phyloP scores from a whole-genome alignment of 2,888 invertebrate genomes.

The Priapulus caudatus region DNA sequence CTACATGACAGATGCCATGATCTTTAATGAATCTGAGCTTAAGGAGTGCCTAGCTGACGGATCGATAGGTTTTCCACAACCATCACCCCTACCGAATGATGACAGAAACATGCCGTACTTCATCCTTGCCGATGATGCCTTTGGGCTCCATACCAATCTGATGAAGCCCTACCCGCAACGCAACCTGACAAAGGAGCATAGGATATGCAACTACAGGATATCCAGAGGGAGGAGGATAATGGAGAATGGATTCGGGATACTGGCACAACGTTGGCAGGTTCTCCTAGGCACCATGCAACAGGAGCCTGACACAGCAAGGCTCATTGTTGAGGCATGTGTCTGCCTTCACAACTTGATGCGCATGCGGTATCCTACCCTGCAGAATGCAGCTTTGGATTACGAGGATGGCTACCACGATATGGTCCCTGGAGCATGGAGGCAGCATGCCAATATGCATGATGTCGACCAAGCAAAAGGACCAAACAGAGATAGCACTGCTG shows the following conservation, averaged over 20 bases:
- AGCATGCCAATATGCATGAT: constrained; percentile 17
- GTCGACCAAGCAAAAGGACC: constrained; percentile 14
- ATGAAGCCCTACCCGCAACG: constrained; percentile 22
- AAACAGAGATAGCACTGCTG: constrained; percentile 17
- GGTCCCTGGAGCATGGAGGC: constrained; percentile 20
- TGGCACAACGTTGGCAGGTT: background rate
- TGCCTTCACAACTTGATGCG: constrained; percentile 21
- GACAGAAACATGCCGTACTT: constrained; percentile 20
- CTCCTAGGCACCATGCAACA: constrained; percentile 18
- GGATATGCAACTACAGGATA: constrained; percentile 23
- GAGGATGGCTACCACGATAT: constrained; percentile 21
- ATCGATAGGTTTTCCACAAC: constrained; percentile 16
- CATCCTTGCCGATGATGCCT: constrained; percentile 23
- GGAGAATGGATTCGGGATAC: constrained; percentile 22
- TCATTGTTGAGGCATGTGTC: constrained; percentile 17
- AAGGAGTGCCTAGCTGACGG: no score
- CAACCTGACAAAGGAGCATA: constrained; percentile 17
- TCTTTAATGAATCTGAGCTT: constrained; percentile 19
- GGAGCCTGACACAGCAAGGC: constrained; percentile 14
- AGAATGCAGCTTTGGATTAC: constrained; percentile 17
- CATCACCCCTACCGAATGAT: constrained; percentile 17
- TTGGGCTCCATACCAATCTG: constrained; percentile 20
- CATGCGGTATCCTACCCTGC: constrained; percentile 16
- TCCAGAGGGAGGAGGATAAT: constrained; percentile 21
- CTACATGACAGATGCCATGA: constrained; percentile 14